phyloP scores from a whole-genome alignment of 2,888 invertebrate genomes.

The Abscondita cerata region DNA sequence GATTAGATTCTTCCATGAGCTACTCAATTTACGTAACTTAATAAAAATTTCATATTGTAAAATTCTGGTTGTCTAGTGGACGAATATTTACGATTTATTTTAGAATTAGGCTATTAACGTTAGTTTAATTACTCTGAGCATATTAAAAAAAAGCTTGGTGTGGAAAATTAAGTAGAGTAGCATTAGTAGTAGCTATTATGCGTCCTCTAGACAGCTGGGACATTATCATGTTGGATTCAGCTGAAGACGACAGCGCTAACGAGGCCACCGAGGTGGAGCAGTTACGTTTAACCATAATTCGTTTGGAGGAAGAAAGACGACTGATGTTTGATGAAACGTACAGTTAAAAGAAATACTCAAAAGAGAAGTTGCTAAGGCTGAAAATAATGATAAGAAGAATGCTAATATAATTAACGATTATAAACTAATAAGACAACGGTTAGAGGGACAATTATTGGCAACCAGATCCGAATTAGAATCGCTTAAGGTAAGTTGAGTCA shows the following conservation, averaged over 20 bases:
- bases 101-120: neutral
- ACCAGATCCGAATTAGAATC: slow-evolving; percentile 68
- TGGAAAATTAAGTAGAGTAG: slow-evolving; percentile 21
- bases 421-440: slow-evolving; percentile 87
- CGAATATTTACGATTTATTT: slow-evolving; percentile 3
- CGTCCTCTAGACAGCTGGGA: slow-evolving; percentile 57
- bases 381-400: slow-evolving; percentile 76
- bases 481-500: slow-evolving; percentile 71
- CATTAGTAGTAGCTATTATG: slow-evolving; percentile 32
- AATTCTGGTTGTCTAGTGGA: slow-evolving; percentile 7
- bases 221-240: slow-evolving; percentile 61
- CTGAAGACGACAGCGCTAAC: slow-evolving; percentile 66
- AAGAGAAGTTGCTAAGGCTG: slow-evolving; percentile 75
- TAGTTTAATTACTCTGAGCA: neutral
- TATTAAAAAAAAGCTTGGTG: slow-evolving; percentile 8
- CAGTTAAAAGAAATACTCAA: slow-evolving; percentile 80
- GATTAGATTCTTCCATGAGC: too few species aligned
- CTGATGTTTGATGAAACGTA: slow-evolving; percentile 58
- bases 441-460: slow-evolving; percentile 80
- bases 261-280: slow-evolving; percentile 66
- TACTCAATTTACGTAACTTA: too few species aligned
- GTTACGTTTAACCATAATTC: slow-evolving; percentile 63
- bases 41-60: too few species aligned
- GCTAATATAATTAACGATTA: slow-evolving; percentile 88
- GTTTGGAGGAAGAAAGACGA: slow-evolving; percentile 71